Percentiles rank a stretch among this genome's conserved stretches.
Evolutionary conservation across 2,888 invertebrate species (phyloP).

Genomic region (Thecocarcelia acutangulata): DNA sequence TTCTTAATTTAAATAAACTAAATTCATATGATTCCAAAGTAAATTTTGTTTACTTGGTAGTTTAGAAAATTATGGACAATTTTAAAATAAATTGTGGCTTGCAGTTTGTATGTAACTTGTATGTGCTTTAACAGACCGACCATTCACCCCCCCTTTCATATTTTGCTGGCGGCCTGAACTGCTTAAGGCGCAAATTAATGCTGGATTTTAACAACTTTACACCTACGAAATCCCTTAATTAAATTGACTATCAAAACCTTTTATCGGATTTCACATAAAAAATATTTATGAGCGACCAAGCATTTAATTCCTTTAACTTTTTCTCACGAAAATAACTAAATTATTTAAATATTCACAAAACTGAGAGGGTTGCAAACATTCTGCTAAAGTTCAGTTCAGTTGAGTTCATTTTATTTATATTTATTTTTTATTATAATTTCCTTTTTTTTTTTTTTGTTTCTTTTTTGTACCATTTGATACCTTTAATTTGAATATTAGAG

Average conservation of each 20-base stretch:
- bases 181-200: too few relatives aligned
- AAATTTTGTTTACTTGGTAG: too few relatives aligned
- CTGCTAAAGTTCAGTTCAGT: conserved; percentile 20
- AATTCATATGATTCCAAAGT: too few relatives aligned
- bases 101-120: too few relatives aligned
- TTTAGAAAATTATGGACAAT: too few relatives aligned
- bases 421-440: background rate
- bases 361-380: conserved; percentile 4
- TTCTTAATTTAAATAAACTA: too few relatives aligned
- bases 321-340: background rate
- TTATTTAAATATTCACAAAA: conserved; percentile 28
- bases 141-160: too few relatives aligned
- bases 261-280: background rate
- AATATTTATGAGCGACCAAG: background rate
- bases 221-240: too few relatives aligned
- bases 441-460: conserved; percentile 1
- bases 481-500: conserved; percentile 64
- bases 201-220: too few relatives aligned
- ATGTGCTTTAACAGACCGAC: too few relatives aligned
- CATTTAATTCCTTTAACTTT: conserved; percentile 15
- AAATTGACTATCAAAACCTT: background rate
- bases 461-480: conserved; percentile 36
- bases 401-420: background rate
- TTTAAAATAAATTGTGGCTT: too few relatives aligned
- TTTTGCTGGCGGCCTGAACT: too few relatives aligned